phyloP scores from a whole-genome alignment of 1,140 invertebrate genomes.

The Rhopalosiphum padi region DNA sequence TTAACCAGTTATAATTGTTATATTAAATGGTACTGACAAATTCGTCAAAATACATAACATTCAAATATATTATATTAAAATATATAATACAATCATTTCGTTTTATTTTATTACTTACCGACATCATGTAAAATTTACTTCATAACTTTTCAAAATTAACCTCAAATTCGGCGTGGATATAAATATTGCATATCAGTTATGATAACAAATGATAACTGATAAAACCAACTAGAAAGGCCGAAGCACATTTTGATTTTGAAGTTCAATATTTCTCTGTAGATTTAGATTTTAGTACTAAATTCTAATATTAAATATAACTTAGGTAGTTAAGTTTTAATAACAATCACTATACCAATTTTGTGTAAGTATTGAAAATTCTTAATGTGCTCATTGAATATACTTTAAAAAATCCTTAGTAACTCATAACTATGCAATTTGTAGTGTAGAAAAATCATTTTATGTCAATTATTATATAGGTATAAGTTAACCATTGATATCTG shows the following conservation, averaged over 20 bases:
- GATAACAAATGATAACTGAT: background rate
- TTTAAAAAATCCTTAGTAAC: background rate
- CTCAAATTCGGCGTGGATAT: slow-evolving; percentile 13
- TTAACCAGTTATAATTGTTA: background rate
- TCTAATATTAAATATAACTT: background rate
- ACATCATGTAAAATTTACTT: no score
- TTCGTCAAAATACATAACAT: no score
- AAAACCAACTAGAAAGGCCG: background rate
- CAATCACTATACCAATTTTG: background rate
- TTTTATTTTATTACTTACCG: no score
- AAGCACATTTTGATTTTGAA: background rate
- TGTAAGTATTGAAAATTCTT: background rate
- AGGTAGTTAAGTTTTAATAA: background rate
- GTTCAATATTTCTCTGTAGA: background rate
- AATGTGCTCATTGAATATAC: no score
- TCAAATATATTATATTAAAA: no score
- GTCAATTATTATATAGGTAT: background rate
- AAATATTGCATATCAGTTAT: background rate
- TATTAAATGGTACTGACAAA: no score
- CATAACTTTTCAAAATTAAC: background rate
- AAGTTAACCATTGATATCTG: background rate
- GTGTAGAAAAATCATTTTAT: background rate
- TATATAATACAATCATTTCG: no score
- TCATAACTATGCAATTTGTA: background rate
- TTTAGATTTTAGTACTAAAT: background rate